Evolutionary conservation across 2,113 vertebrate species (phyloP).

Genomic region (Seriola dumerili): DNA sequence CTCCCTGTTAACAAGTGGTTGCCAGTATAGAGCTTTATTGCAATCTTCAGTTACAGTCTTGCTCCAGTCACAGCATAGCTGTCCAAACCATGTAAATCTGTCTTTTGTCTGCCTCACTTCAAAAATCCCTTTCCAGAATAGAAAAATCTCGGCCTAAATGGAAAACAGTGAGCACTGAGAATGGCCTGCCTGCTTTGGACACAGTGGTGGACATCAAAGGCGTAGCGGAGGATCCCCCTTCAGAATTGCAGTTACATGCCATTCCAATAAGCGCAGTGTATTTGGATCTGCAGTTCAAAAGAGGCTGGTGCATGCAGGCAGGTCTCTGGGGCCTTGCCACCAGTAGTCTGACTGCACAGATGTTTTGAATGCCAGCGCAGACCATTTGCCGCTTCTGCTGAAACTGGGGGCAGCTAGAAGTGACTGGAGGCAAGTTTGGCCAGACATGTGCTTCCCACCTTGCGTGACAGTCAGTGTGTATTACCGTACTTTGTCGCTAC

Average conservation of each 20-base stretch:
- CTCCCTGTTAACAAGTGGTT: conserved; percentile 17
- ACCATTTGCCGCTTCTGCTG: conserved; percentile 75
- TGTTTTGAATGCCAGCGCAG: conserved; percentile 79
- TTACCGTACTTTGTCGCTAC: neutral
- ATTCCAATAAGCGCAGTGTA: conserved; percentile 81
- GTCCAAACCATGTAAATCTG: conserved; percentile 73
- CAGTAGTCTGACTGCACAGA: conserved; percentile 77
- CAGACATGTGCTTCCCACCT: conserved; percentile 68
- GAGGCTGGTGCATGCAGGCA: conserved; percentile 71
- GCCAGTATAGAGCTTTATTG: neutral
- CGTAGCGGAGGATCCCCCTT: conserved; percentile 77
- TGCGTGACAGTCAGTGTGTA: conserved; percentile 19
- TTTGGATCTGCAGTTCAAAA: conserved; percentile 83
- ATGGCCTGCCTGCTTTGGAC: conserved; percentile 73
- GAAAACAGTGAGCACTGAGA: conserved; percentile 74
- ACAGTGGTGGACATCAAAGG: conserved; percentile 81
- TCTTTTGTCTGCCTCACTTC: conserved; percentile 71
- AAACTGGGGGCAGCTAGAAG: conserved; percentile 57
- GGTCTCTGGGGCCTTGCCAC: conserved; percentile 74
- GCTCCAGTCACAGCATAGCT: conserved; percentile 46
- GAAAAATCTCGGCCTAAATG: conserved; percentile 70
- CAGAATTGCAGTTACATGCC: conserved; percentile 83
- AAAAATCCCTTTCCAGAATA: conserved; percentile 64
- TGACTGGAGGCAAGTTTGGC: conserved; percentile 52
- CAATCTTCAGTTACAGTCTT: conserved; percentile 23